Evolutionary conservation across 2,113 vertebrate species (phyloP).

Genomic region (Cochlearius cochlearius): DNA sequence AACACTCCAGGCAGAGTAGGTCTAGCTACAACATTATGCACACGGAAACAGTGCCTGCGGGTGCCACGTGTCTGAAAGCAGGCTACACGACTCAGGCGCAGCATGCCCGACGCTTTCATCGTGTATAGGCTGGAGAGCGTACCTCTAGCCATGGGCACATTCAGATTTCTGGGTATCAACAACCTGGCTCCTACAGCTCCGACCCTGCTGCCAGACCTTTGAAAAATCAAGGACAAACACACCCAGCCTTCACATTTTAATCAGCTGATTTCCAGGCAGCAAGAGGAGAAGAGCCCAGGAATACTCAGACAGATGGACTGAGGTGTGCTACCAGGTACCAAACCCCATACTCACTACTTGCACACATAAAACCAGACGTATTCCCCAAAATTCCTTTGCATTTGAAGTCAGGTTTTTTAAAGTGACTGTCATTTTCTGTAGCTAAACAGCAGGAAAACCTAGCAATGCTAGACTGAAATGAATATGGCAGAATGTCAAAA

Average conservation of each 20-base stretch:
- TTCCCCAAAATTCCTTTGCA: not conserved
- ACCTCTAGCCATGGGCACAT: not conserved
- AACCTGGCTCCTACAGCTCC: not conserved
- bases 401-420: not conserved
- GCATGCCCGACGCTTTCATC: not conserved
- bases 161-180: not conserved
- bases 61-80: not conserved
- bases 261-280: not conserved
- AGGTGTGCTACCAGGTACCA: not conserved
- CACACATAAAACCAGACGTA: not conserved
- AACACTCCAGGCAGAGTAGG: not conserved
- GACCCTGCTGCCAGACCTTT: not conserved
- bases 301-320: not conserved
- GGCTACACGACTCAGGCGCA: not conserved
- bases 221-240: not conserved
- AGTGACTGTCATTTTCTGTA: not conserved
- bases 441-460: not conserved
- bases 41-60: not conserved
- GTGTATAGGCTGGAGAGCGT: accelerated
- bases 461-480: not conserved
- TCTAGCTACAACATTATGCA: not conserved
- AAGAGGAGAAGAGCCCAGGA: not conserved
- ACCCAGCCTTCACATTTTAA: not conserved
- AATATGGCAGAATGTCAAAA: not conserved
- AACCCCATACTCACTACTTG: not conserved